These are phyloP conservation scores for Drosophila guanche DNA, from an alignment of 1,140 invertebrate species.

Conservation along the genomic window DNA sequence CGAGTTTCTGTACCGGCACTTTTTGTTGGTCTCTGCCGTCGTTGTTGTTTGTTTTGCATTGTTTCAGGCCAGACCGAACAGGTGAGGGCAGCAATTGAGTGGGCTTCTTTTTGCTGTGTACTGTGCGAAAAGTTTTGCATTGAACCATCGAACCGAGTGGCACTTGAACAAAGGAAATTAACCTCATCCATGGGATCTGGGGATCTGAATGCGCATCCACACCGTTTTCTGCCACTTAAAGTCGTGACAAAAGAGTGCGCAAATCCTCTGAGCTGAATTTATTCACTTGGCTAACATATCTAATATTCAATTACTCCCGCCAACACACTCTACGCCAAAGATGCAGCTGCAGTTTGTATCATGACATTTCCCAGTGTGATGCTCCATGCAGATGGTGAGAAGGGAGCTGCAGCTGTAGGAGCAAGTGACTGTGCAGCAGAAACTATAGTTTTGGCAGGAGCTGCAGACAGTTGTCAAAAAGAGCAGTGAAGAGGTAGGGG, in stretches of 20 bases:
- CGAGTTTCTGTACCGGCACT: no score
- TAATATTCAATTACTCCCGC: slow-evolving; percentile 46
- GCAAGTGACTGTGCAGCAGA: no score
- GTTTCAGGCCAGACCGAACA: slow-evolving; percentile 24
- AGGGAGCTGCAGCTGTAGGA: slow-evolving; percentile 9
- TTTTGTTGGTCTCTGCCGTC: background rate
- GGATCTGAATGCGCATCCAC: background rate
- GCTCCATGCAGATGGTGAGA: no score
- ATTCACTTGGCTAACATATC: slow-evolving; percentile 29
- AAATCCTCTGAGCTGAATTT: background rate
- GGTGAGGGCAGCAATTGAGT: slow-evolving; percentile 45
- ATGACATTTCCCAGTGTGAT: slow-evolving; percentile 38
- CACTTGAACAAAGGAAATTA: background rate
- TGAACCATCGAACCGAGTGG: slow-evolving; percentile 41
- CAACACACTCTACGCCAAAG: background rate
- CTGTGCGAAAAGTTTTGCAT: slow-evolving; percentile 27
- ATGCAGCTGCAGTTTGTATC: slow-evolving; percentile 12
- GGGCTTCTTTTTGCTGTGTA: slow-evolving; percentile 22
- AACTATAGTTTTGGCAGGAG: no score
- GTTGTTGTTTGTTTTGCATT: slow-evolving; percentile 51
- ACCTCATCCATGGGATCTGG: no score
- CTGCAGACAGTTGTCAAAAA: background rate
- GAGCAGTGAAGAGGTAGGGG: slow-evolving; percentile 7
- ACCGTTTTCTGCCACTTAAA: slow-evolving; percentile 10
- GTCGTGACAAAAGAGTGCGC: no score